Percentiles rank a stretch among this genome's conserved stretches.
Evolutionary conservation across 2,888 invertebrate genomes (phyloP).

Genomic region (Meghimatium bilineatum): DNA sequence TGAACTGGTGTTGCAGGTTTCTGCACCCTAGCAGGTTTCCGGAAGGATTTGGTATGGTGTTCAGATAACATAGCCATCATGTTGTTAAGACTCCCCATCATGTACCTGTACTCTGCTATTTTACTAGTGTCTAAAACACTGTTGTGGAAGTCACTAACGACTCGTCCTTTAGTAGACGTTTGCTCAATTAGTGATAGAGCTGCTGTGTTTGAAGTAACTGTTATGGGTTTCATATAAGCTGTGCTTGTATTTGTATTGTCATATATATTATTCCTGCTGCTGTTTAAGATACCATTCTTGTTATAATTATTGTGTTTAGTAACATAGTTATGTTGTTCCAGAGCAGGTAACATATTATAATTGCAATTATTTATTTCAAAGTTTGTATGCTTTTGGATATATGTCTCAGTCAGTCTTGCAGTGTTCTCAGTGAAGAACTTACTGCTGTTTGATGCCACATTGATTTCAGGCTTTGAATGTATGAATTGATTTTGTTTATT

Average conservation of each 20-base stretch:
- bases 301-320: background rate
- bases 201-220: slow-evolving; percentile 35
- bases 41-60: slow-evolving; percentile 66
- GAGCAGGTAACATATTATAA: background rate
- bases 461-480: slow-evolving; percentile 4
- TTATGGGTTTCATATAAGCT: background rate
- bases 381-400: background rate
- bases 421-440: background rate
- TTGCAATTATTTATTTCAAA: background rate
- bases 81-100: slow-evolving; percentile 57
- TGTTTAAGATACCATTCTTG: background rate
- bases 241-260: background rate
- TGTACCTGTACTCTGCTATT: slow-evolving; percentile 55
- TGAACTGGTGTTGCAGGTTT: slow-evolving; percentile 51
- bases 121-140: slow-evolving; percentile 61
- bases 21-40: slow-evolving; percentile 56
- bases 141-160: slow-evolving; percentile 59
- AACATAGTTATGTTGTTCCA: background rate
- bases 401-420: background rate
- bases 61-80: slow-evolving; percentile 65
- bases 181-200: slow-evolving; percentile 60
- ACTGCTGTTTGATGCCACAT: background rate
- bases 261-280: background rate
- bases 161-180: slow-evolving; percentile 54
- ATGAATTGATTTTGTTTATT: background rate